Base-by-base conservation (phyloP, 2,113 vertebrate species). In the Pelobates fuscus region DNA sequence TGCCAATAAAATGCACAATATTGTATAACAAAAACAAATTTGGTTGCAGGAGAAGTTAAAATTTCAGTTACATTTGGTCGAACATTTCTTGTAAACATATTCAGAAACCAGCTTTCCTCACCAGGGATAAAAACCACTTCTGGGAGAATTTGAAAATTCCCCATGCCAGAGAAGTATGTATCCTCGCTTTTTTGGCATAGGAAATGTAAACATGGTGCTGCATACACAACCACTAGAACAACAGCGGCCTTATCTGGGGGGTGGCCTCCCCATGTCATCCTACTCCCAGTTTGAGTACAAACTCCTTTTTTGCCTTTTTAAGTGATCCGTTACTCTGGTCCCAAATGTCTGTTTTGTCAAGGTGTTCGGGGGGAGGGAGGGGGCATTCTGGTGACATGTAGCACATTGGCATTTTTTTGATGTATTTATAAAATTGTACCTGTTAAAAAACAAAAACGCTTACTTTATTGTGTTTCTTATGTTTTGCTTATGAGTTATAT, bases 341-440 rank as follows among this genome's bases (percentile, higher is more conserved):
- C 41, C 20, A 24, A 25, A 25, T 65, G 63, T 65, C 37, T 65
- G 63, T 65, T n/a, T 44, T 65, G 63, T 65, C 63, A 60, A 27
- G 26, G 26, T 24, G 20, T 60, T 60, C 8, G 26, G 58, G 58
- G 24, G 24, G 24, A 29, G 58, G 58, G 37, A 25, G 20, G 11
- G 21, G 32, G 25, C 20, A 44, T 17, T 65, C 21, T 65, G 37
- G 63, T 65, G 37, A 65, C 21, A 65, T 65, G 63, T 65, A 65
- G 63, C 63, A 44, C 63, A 14, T 23, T 43, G 20, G 63, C 63
- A 44, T 65, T 63, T 63, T 65, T 65, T 44, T 44, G 63, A 44
- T 65, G 63, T 65, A 24, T 65, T 65, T 65, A 65, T 65, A 65
- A 65, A 65, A 37, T 43, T 65, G 63, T 65, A 65, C 63, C n/a